A percentile compares a stretch with the other conserved stretches of the same genome.
Conservation (phyloP, 2,113 vertebrate species). For the Brachypodius melanocephalos region DNA sequence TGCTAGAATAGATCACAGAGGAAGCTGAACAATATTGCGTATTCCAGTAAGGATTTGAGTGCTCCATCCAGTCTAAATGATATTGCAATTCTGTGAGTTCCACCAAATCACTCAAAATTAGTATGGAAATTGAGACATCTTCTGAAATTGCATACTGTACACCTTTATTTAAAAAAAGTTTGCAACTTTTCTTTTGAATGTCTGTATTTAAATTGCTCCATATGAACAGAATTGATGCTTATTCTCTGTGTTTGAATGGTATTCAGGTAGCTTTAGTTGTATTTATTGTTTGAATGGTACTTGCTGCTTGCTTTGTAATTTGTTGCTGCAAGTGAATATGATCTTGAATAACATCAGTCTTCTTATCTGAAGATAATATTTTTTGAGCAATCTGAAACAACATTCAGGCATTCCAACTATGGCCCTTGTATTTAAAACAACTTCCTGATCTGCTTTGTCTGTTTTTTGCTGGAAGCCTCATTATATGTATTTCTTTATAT, state of each 20-base stretch:
- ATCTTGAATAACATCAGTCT: not conserved
- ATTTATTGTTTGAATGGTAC: constrained; percentile 18
- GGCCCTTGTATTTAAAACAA: not conserved
- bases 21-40: not conserved
- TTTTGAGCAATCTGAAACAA: not conserved
- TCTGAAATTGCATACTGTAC: not conserved
- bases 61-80: not conserved
- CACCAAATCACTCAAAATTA: not conserved
- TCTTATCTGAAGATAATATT: constrained; percentile 3
- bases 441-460: not conserved
- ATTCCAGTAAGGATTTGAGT: not conserved
- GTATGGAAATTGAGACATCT: not conserved
- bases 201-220: not conserved
- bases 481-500: not conserved
- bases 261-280: constrained; percentile 5
- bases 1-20: not conserved
- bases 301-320: constrained; percentile 31
- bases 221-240: constrained; percentile 6
- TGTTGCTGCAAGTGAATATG: not conserved
- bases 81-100: not conserved
- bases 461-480: not conserved
- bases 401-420: not conserved
- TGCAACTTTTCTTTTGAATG: not conserved
- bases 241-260: constrained; percentile 3
- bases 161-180: not conserved